phyloP scores from a whole-genome alignment of 2,113 vertebrate species.

The Pelodiscus sinensis region DNA sequence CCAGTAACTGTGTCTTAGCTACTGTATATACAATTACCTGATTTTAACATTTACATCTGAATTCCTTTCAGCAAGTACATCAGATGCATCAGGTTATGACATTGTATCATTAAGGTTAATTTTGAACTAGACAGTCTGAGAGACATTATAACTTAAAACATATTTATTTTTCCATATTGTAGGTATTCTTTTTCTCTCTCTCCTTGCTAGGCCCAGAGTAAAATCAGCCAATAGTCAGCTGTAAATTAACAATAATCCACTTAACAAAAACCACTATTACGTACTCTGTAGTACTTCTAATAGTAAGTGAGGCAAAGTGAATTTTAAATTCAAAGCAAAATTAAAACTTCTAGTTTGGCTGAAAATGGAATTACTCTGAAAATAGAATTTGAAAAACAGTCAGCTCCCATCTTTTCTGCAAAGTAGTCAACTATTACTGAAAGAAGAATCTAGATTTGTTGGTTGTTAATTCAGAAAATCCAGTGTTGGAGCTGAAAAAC shows the following conservation, averaged over 20 bases:
- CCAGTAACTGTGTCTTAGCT: neutral
- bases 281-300: slow-evolving; percentile 27
- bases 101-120: neutral
- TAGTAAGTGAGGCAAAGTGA: slow-evolving; percentile 39
- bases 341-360: slow-evolving; percentile 40
- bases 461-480: neutral
- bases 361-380: neutral
- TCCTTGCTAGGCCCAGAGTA: slow-evolving; percentile 34
- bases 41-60: neutral
- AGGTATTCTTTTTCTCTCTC: neutral
- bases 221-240: slow-evolving; percentile 8
- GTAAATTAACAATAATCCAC: slow-evolving; percentile 28
- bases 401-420: slow-evolving; percentile 5
- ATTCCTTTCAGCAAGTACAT: neutral
- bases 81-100: neutral
- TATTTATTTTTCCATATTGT: neutral
- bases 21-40: neutral
- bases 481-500: neutral
- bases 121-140: neutral
- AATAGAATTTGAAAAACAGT: neutral
- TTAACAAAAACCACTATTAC: slow-evolving; percentile 1
- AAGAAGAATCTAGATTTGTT: neutral
- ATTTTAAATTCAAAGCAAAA: slow-evolving; percentile 65
- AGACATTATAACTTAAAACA: neutral
- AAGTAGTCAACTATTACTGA: slow-evolving; percentile 7